Base-by-base conservation (phyloP, 2,888 invertebrate genomes). In the Euspilapteryx auroguttella region DNA sequence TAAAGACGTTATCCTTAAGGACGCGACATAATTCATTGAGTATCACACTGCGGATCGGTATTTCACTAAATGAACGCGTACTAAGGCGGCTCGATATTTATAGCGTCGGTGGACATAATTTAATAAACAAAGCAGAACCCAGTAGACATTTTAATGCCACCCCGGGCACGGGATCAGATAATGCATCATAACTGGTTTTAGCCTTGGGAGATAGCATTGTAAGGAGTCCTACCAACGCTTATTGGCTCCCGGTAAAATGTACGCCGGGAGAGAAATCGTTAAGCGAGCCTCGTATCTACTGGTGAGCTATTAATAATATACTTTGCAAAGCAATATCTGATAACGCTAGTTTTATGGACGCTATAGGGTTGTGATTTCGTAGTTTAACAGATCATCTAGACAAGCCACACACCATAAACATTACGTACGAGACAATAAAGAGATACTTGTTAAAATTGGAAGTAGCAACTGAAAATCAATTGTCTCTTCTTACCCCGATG, bases 71-170 rank as follows among this genome's bases (percentile, higher is more conserved):
- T 65, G 68, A 71, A 69, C 65, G 68, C 58, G 53, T 55, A 55
- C 51, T 46, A 47, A 24, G 45, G 41, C 39, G 33, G 23, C 12
- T 21, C 47, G 49, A 63, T 68, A 69, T 69, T 69, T 68, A 69
- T 69, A 63, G 68, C 51, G 44, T 42, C 52, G 54, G 58, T 56
- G 64, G 68, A 73, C 71, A 71, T 73, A 69, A 73, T 75, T 73
- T 75, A 75, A 75, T 75, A 75, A 75, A 75, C 75, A 73, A 75
- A 73, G 69, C 71, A 68, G 65, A 51, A 43, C 49, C 55, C 41
- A 51, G 52, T 50, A 47, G 55, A 62, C 58, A 47, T 59, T 68
- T 69, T 69, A 69, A 58, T 64, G 61, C 62, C 71, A 71, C 69
- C 69, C 64, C 58, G 44, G 61, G 62, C 64, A 56, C 56, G 52